Evolutionary conservation across 2,797 vertebrate genomes (phyloP).

Genomic region (Borostomias antarcticus): DNA sequence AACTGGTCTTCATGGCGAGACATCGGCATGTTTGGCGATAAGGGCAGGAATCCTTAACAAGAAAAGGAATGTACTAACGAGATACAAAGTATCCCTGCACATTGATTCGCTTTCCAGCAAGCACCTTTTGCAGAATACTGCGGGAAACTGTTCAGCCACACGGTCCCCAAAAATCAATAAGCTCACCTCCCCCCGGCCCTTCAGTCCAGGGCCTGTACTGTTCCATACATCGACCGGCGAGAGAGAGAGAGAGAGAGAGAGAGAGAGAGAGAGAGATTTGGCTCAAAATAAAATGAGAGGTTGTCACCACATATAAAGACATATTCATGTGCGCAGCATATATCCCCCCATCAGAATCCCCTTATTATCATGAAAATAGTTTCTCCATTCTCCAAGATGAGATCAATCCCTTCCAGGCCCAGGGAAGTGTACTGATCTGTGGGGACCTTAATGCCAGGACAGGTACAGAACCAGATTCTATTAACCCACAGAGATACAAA

Average conservation of each 20-base stretch:
- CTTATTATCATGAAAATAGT: no score
- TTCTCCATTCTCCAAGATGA: no score
- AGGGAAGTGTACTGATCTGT: no score
- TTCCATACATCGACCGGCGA: slow-evolving; percentile 9
- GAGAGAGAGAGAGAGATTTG: background rate
- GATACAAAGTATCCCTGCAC: slow-evolving; percentile 37
- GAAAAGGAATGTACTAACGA: slow-evolving; percentile 49
- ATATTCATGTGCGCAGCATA: no score
- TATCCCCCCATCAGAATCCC: no score
- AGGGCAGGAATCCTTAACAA: slow-evolving; percentile 37
- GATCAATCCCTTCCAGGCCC: no score
- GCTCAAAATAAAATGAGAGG: background rate
- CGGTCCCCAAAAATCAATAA: slow-evolving; percentile 61
- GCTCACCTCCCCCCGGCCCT: slow-evolving; percentile 6
- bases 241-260: background rate
- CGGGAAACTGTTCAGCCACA: slow-evolving; percentile 46
- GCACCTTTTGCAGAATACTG: slow-evolving; percentile 46
- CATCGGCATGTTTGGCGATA: slow-evolving; percentile 34
- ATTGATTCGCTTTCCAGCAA: slow-evolving; percentile 55
- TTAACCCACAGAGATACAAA: no score
- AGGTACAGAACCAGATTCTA: no score
- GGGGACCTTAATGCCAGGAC: no score
- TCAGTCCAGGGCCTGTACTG: slow-evolving; percentile 7
- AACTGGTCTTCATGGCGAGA: slow-evolving; percentile 42
- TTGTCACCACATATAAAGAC: no score